Base-by-base conservation (phyloP, 2,888 invertebrate genomes). In the Eucera pruinosa region DNA sequence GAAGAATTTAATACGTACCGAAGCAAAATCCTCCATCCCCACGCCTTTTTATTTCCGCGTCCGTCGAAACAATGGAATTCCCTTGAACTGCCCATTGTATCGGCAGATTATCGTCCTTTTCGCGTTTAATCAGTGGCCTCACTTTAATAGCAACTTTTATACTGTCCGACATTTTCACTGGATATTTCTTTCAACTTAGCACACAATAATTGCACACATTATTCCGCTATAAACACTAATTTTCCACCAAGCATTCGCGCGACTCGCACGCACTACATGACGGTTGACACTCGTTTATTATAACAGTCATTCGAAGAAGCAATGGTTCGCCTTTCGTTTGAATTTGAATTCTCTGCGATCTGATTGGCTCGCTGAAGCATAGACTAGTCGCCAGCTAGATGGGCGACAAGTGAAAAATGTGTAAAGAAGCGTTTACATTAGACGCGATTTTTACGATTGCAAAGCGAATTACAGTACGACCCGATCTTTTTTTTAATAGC, bases 101-200 rank as follows among this genome's bases (percentile, higher is more conserved):
- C 7, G 92, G 89, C 61, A 93, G 92, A 85, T 94, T 94, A 6
- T 94, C 94, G 47, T 94, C 94, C 57, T 94, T 93, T 92, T 96
- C 96, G 57, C 95, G 94, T 85, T 93, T 91, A 85, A 95, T 95
- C 11, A 96, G 89, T 25, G 96, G 96, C 54, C 96, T 94, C 79
- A 96, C 94, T 93, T 96, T 95, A 75, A 96, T 95, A 72, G 95
- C 96, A 65, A 96, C 96, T 93, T 96, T 95, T 61, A 96, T 95
- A 89, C 95, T 95, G 89, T 95, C 94, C 88, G 94, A 94, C 95
- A 95, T 95, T 47, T 81, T 85, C 23, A 41, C 43, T 33, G 25
- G 23, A 52, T n/a, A 3, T 57, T 39, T 55, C 18, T 7, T 25
- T 6, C 11, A 30, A 43, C 33, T 13, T n/a, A n/a, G n/a, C n/a